Base-by-base conservation (phyloP, 2,113 vertebrate genomes). In the Orcinus orca region DNA sequence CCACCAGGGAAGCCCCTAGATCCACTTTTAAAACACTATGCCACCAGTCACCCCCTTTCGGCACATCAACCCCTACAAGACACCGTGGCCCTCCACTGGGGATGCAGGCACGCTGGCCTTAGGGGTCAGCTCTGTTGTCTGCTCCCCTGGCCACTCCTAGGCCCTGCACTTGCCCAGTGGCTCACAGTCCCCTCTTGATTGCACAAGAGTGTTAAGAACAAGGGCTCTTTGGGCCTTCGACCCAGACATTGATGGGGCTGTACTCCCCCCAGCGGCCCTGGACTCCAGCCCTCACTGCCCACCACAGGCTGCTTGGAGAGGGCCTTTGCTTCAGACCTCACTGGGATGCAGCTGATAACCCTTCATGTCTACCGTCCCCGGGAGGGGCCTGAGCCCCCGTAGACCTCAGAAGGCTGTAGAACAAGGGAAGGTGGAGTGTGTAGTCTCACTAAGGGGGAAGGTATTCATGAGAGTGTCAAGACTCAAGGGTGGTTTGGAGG, bases 111-210 rank as follows among this genome's bases (percentile, higher is more conserved):
- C 0, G 3, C 67, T 41, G 55, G 76, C 38, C 63, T 44, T 47
- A 1, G 0, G 5, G 26, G 53, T 85, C 67, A 82, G 82, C 21
- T 14, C 31, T 3, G 0, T 3, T 41, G 29, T 26, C 60, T 63
- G 58, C 41, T 68, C 23, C 20, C 26, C 33, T 2, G 9, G 13
- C 18, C 15, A 3, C 31, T 58, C 15, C 1, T 2, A 3, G 1
- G 2, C 11, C 53, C 55, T 3, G 5, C 6, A 11, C 80, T 41
- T 53, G 33, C 23, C 79, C n/a, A 31, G n/a, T 5, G 71, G 63
- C 29, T 55, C 47, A n/a, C 36, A 1, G 0, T 33, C 53, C 79
- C 55, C 33, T 17, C 63, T 65, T 63, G 44, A 10, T 20, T 95
- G 44, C 25, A n/a, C 36, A 6, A 55, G 38, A 18, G 31, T 6